These are phyloP conservation scores for Ectropis grisescens DNA, from an alignment of 1,140 invertebrate species.

Conservation along the genomic window DNA sequence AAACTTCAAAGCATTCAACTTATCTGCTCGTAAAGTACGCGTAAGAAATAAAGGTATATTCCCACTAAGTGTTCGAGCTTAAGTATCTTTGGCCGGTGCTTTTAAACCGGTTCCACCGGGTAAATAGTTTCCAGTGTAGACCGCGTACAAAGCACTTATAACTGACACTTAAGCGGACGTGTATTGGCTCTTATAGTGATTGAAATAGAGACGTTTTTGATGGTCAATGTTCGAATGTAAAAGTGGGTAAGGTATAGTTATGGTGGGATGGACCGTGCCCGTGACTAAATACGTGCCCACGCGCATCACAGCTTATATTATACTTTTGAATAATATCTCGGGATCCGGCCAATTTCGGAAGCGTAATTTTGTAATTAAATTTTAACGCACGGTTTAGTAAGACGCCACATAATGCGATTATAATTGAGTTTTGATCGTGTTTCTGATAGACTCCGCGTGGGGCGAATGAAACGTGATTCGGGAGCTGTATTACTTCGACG, in stretches of 20 bases:
- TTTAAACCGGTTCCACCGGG: slow-evolving; percentile 42
- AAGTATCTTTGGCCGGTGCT: slow-evolving; percentile 20
- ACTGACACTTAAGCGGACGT: no score
- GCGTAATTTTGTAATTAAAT: slow-evolving; percentile 44
- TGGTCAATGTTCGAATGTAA: slow-evolving; percentile 17
- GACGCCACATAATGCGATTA: slow-evolving; percentile 28
- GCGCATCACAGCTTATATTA: slow-evolving; percentile 43
- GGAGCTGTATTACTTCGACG: background rate
- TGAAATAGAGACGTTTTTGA: slow-evolving; percentile 1
- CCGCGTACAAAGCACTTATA: slow-evolving; percentile 2
- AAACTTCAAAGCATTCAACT: no score
- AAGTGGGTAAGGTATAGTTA: slow-evolving; percentile 31
- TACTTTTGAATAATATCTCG: slow-evolving; percentile 42
- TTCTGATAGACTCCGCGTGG: slow-evolving; percentile 2
- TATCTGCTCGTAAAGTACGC: no score
- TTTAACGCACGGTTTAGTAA: slow-evolving; percentile 33
- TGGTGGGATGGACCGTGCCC: slow-evolving; percentile 22
- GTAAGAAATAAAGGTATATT: slow-evolving; percentile 14
- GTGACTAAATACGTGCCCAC: slow-evolving; percentile 52
- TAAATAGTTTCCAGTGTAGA: slow-evolving; percentile 38
- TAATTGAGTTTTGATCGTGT: slow-evolving; percentile 31
- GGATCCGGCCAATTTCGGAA: slow-evolving; percentile 26
- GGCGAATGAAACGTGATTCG: slow-evolving; percentile 2
- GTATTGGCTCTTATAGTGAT: no score
- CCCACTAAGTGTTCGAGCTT: slow-evolving; percentile 22